A percentile compares a stretch with the other conserved stretches of the same genome.
phyloP scores from a whole-genome alignment of 2,888 invertebrate genomes.

The Pedicia rivosa region DNA sequence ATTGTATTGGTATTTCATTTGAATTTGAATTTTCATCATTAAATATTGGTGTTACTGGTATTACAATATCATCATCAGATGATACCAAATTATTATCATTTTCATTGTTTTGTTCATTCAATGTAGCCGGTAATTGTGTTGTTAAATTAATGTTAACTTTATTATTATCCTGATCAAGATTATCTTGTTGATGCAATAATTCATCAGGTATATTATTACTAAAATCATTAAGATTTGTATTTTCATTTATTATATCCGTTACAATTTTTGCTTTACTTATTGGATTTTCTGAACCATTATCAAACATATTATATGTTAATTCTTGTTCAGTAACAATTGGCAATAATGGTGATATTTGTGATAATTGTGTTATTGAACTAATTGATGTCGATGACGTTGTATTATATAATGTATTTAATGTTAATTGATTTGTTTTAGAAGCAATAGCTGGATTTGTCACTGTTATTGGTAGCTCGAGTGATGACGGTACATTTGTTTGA shows the following conservation, averaged over 20 bases:
- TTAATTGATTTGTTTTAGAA: slow-evolving; percentile 27
- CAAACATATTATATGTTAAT: slow-evolving; percentile 2
- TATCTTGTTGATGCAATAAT: no score
- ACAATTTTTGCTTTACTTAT: not conserved
- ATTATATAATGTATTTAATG: slow-evolving; percentile 13
- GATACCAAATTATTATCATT: no score
- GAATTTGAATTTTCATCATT: slow-evolving; percentile 5
- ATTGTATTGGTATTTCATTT: slow-evolving; percentile 9
- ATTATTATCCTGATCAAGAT: no score
- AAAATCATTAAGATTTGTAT: not conserved
- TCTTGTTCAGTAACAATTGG: no score
- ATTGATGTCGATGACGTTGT: slow-evolving; percentile 7
- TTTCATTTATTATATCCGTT: not conserved
- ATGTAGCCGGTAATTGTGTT: no score
- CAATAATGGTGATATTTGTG: slow-evolving; percentile 11
- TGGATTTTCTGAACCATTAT: not conserved
- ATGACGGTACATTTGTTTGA: slow-evolving; percentile 43
- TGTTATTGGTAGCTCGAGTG: slow-evolving; percentile 58
- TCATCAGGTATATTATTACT: not conserved
- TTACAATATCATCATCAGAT: slow-evolving; percentile 1
- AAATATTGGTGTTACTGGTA: not conserved
- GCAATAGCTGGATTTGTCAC: slow-evolving; percentile 61
- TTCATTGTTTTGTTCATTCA: no score
- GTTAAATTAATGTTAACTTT: no score
- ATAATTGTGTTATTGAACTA: not conserved